These are phyloP conservation scores for Megaceryle torquata DNA, from an alignment of 2,113 vertebrate species.

Conservation along the genomic window DNA sequence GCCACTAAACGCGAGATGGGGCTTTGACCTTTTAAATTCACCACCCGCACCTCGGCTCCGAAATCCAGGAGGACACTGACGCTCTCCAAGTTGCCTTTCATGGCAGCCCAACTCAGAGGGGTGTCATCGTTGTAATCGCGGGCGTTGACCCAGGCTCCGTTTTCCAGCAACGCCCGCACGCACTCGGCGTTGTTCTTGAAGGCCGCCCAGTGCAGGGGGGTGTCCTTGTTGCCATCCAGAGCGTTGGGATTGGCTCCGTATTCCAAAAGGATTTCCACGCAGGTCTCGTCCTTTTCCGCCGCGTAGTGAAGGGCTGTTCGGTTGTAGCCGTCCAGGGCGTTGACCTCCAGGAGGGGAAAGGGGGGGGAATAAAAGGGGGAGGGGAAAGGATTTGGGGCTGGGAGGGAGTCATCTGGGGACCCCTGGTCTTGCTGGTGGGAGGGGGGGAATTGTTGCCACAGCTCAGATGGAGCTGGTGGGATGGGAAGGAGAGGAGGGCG, in stretches of 20 bases:
- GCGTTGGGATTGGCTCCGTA: conserved; percentile 90
- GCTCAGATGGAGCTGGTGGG: too few relatives aligned
- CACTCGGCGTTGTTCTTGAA: conserved; percentile 95
- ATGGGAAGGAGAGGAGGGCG: too few relatives aligned
- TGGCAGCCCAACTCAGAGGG: conserved; percentile 94
- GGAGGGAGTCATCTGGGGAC: too few relatives aligned
- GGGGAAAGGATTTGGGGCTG: background rate
- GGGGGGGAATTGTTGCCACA: too few relatives aligned
- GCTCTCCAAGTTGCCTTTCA: conserved; percentile 96
- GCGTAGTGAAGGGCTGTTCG: conserved; percentile 95
- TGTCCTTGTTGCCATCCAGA: conserved; percentile 93
- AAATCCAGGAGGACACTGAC: conserved; percentile 90
- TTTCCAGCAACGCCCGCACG: conserved; percentile 87
- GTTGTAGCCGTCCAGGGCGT: conserved; percentile 95
- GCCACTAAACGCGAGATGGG: conserved; percentile 89
- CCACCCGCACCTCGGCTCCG: conserved; percentile 87
- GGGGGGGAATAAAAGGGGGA: background rate
- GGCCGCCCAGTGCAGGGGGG: conserved; percentile 94
- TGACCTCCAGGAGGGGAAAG: conserved; percentile 78
- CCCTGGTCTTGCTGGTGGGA: too few relatives aligned
- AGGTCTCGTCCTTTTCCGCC: conserved; percentile 92
- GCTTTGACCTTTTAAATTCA: conserved; percentile 92
- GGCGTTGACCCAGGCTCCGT: conserved; percentile 85
- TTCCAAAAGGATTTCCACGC: conserved; percentile 92
- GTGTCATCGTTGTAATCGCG: conserved; percentile 94